A percentile compares a stretch with the other conserved stretches of the same genome.
These are phyloP conservation scores for Druon quercuslanigerum DNA, from an alignment of 1,140 invertebrate genomes.

Conservation along the genomic window DNA sequence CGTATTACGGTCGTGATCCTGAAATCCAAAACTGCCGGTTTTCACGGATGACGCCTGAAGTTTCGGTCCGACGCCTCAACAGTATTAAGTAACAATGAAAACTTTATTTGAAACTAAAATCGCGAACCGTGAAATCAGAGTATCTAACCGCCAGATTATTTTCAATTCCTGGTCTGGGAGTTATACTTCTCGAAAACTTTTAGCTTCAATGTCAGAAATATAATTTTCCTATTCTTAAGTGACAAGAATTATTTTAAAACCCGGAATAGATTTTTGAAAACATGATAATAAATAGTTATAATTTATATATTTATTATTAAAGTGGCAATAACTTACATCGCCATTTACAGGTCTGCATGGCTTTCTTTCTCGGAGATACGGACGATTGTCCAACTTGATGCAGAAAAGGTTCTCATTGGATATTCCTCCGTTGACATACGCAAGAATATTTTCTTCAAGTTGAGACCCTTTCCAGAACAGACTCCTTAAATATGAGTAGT, in stretches of 20 bases:
- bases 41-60: not conserved
- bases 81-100: not conserved
- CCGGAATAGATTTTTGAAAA: not conserved
- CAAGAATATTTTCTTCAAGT: conserved; percentile 57
- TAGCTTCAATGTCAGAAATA: too few relatives aligned
- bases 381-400: conserved; percentile 15
- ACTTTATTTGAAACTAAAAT: conserved; percentile 12
- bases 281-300: not conserved
- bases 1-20: not conserved
- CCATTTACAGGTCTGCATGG: conserved; percentile 71
- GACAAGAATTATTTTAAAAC: too few relatives aligned
- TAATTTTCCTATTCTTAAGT: too few relatives aligned
- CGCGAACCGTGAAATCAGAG: not conserved
- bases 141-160: not conserved
- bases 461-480: conserved; percentile 59
- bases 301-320: not conserved
- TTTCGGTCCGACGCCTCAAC: not conserved
- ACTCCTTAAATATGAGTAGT: conserved; percentile 75
- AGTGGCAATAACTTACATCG: conserved; percentile 57
- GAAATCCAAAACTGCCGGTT: not conserved
- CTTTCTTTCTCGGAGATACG: conserved; percentile 67
- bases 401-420: conserved; percentile 66
- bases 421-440: conserved; percentile 58
- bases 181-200: too few relatives aligned
- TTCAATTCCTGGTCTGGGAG: too few relatives aligned